These are phyloP conservation scores for Monodelphis domestica DNA, from an alignment of 2,797 vertebrate species.

Conservation along the genomic window DNA sequence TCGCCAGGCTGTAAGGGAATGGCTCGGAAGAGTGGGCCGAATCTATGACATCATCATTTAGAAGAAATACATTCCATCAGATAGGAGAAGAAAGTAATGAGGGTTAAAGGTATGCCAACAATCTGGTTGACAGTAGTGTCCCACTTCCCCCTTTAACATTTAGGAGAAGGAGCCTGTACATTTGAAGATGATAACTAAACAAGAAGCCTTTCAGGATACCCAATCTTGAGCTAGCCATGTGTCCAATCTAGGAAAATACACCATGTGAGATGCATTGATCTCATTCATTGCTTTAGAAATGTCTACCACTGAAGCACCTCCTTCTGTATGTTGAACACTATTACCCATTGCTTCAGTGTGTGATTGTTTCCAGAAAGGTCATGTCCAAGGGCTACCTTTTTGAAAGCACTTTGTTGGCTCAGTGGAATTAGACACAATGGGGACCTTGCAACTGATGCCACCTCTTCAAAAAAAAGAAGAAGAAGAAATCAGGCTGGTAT, in stretches of 20 bases:
- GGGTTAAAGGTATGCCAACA: constrained; percentile 63
- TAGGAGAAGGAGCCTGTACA: not conserved
- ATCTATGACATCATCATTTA: constrained; percentile 93
- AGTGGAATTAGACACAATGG: not conserved
- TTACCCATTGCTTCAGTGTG: constrained; percentile 64
- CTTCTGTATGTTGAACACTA: constrained; percentile 51
- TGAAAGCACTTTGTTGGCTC: constrained; percentile 34
- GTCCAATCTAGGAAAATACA: not conserved
- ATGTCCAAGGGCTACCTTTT: constrained; percentile 35
- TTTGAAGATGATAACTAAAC: constrained; percentile 17
- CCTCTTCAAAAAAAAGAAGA: constrained; percentile 44
- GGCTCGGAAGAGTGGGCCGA: constrained; percentile 94
- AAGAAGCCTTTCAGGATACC: constrained; percentile 6
- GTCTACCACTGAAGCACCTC: constrained; percentile 40
- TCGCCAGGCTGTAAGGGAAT: constrained; percentile 95
- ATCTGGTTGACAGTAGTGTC: not conserved
- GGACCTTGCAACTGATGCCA: not conserved
- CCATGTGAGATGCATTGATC: constrained; percentile 14
- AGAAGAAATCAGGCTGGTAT: constrained; percentile 66
- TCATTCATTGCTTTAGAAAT: constrained; percentile 55
- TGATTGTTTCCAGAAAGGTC: constrained; percentile 17
- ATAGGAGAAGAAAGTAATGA: constrained; percentile 38
- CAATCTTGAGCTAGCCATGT: not conserved
- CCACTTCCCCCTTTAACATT: constrained; percentile 29
- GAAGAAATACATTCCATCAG: constrained; percentile 30